phyloP scores from a whole-genome alignment of 2,888 invertebrate species.

The Athalia cordata region DNA sequence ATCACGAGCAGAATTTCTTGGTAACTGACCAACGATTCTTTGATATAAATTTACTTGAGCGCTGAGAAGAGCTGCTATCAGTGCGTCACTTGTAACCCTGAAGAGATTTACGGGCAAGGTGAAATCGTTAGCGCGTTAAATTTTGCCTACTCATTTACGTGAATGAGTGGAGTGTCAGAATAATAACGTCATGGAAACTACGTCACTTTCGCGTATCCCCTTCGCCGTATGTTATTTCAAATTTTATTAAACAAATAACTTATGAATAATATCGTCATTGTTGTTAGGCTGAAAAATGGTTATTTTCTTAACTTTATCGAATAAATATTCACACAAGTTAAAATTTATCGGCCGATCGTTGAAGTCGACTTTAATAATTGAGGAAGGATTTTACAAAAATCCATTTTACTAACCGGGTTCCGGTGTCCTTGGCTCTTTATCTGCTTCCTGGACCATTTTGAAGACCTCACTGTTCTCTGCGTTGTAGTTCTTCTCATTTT shows the following conservation, averaged over 20 bases:
- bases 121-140: not conserved
- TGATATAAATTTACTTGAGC: too few species aligned
- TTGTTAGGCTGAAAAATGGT: slow-evolving; percentile 2
- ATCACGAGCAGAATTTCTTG: not conserved
- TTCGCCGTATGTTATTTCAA: not conserved
- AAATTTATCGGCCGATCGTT: not conserved
- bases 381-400: not conserved
- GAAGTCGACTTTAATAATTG: not conserved
- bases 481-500: slow-evolving; percentile 93
- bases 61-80: not conserved
- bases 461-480: slow-evolving; percentile 92
- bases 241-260: not conserved
- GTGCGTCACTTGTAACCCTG: slow-evolving; percentile 8
- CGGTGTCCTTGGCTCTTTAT: slow-evolving; percentile 85
- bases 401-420: slow-evolving; percentile 78
- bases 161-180: not conserved
- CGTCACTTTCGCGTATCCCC: slow-evolving; percentile 14
- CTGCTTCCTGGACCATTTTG: slow-evolving; percentile 92
- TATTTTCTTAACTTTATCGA: not conserved
- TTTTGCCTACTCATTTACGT: not conserved
- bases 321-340: not conserved
- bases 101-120: not conserved
- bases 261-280: slow-evolving; percentile 3
- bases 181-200: slow-evolving; percentile 1
- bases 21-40: not conserved